A percentile compares a stretch with the other conserved stretches of the same genome.
Evolutionary conservation across 2,888 invertebrate species (phyloP).

Genomic region (Dolomedes plantarius): DNA sequence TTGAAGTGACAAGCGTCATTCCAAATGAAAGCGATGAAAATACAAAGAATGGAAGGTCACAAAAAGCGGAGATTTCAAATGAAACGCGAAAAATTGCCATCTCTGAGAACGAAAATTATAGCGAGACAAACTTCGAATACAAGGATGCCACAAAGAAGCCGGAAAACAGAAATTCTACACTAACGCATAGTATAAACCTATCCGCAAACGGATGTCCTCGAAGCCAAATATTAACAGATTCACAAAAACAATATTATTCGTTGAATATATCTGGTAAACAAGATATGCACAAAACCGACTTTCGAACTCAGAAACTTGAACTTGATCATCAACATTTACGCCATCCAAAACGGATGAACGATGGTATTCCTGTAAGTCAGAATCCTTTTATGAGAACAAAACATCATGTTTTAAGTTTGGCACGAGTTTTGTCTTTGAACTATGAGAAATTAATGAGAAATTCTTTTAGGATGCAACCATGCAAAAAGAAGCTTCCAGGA

Average conservation of each 20-base stretch:
- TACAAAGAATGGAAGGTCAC: not conserved
- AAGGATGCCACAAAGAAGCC: not conserved
- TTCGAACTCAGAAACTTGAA: not conserved
- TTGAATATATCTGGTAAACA: not conserved
- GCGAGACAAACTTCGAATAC: not conserved
- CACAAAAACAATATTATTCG: not conserved
- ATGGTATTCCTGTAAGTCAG: constrained; percentile 8
- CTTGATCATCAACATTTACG: not conserved
- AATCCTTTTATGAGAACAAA: constrained; percentile 31
- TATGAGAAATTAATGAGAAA: constrained; percentile 27
- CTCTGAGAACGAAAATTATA: not conserved
- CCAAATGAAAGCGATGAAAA: constrained; percentile 1
- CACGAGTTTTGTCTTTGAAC: constrained; percentile 38
- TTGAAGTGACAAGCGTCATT: constrained; percentile 53
- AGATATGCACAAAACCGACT: not conserved
- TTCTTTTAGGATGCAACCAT: not conserved
- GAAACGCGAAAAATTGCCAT: not conserved
- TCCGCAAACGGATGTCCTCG: too few species aligned
- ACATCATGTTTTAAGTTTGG: constrained; percentile 38
- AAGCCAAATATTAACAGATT: not conserved
- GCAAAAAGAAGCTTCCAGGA: constrained; percentile 42
- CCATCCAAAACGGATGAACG: constrained; percentile 10
- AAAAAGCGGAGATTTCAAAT: not conserved
- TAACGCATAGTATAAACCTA: too few species aligned
- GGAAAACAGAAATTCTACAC: too few species aligned